Base-by-base conservation (phyloP, 2,888 invertebrate genomes). In the Ecliptopera silaceata region DNA sequence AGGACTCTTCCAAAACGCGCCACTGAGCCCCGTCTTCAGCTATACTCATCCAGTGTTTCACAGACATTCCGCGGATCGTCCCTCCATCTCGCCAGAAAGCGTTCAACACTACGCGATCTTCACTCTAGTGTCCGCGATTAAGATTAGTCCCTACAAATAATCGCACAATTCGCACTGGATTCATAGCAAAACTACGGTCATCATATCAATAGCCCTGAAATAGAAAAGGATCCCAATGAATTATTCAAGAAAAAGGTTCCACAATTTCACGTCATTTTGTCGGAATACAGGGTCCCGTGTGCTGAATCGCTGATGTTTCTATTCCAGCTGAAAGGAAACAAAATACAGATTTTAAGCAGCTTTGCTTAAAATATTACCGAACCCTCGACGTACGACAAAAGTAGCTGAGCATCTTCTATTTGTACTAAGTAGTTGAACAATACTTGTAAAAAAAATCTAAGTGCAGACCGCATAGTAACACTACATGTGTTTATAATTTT, bases 331-430 rank as follows among this genome's bases (percentile, higher is more conserved):
- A 38, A 38, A 36, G 34, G 44, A 56, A 43, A 50, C 49, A 38
- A 31, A 47, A 49, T 57, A 52, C 53, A 56, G 56, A 65, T 68
- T 66, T 70, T 65, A 65, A 70, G 65, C 66, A 51, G 63, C 65
- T 70, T 65, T 64, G 61, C 47, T 63, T 66, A 66, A 71, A 67
- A 71, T 69, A 68, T 63, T 65, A 69, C 60, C 57, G 58, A 68
- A 53, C 50, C 60, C 61, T 44, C 48, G 46, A 44, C 20, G 43
- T 43, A 39, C 22, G 20, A 4, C 36, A 29, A 8, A 43, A 44
- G 18, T 15, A 48, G 12, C 38, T 49, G 42, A 36, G 5, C 43
- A 42, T n/a, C 31, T 31, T 1, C n/a, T 26, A 1, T 26, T 6
- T 26, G n/a, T n/a, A n/a, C 26, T 26, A 26, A 26, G 10, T 26